Percentiles rank a stretch among this genome's conserved stretches.
Evolutionary conservation across 2,113 vertebrate species (phyloP).

Genomic region (Oryzias celebensis): DNA sequence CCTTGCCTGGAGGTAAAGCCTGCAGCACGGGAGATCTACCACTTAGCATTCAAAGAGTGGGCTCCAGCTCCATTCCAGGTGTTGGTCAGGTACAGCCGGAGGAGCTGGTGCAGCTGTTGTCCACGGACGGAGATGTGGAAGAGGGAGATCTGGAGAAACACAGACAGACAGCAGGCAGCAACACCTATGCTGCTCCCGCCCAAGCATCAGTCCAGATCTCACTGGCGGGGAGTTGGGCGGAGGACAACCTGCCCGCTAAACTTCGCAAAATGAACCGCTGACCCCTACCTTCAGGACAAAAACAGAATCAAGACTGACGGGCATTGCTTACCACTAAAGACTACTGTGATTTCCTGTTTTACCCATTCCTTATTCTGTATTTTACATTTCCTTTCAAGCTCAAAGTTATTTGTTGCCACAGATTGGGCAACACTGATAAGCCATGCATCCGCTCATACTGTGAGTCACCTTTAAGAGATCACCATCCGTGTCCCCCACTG

Average conservation of each 20-base stretch:
- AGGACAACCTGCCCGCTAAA: slow-evolving; percentile 81
- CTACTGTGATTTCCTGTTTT: slow-evolving; percentile 44
- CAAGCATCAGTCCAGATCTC: slow-evolving; percentile 51
- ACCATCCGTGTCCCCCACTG: slow-evolving; percentile 64
- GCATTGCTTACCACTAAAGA: slow-evolving; percentile 54
- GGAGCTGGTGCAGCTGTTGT: slow-evolving; percentile 73
- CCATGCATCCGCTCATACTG: slow-evolving; percentile 69
- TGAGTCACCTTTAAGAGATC: slow-evolving; percentile 67
- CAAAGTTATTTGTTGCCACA: slow-evolving; percentile 46
- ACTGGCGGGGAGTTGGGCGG: slow-evolving; percentile 62
- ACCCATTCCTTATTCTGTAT: slow-evolving; percentile 3
- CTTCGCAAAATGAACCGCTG: slow-evolving; percentile 77
- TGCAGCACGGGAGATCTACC: slow-evolving; percentile 81
- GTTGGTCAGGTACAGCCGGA: slow-evolving; percentile 62
- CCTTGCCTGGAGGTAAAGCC: slow-evolving; percentile 73
- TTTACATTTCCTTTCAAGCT: slow-evolving; percentile 42
- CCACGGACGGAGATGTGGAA: slow-evolving; percentile 65
- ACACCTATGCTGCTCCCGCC: slow-evolving; percentile 31
- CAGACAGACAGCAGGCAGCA: slow-evolving; percentile 51
- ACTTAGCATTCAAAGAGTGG: slow-evolving; percentile 75
- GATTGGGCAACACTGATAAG: slow-evolving; percentile 64
- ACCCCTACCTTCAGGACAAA: slow-evolving; percentile 36
- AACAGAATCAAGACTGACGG: slow-evolving; percentile 44
- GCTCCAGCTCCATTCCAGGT: slow-evolving; percentile 67
- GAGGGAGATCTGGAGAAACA: slow-evolving; percentile 62